phyloP scores from a whole-genome alignment of 2,797 vertebrate species.

The Tolypeutes matacus region DNA sequence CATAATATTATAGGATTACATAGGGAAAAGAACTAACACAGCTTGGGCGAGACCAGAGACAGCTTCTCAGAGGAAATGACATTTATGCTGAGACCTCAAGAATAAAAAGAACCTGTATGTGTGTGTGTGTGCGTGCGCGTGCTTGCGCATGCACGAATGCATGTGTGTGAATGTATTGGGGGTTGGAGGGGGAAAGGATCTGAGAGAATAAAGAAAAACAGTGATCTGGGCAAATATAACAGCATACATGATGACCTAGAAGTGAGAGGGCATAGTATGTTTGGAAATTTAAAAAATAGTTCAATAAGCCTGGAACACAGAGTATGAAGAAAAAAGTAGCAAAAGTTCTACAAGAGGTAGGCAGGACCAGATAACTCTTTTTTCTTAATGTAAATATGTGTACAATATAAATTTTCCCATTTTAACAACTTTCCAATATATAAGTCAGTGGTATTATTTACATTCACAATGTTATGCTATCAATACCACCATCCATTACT shows the following conservation, averaged over 20 bases:
- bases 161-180: background rate
- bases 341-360: background rate
- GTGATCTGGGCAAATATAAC: background rate
- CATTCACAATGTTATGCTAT: too few species aligned
- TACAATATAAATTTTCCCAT: too few species aligned
- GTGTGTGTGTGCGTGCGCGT: background rate
- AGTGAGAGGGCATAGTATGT: background rate
- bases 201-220: constrained; percentile 23
- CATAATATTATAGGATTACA: background rate
- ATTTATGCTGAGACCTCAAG: background rate
- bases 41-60: background rate
- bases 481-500: too few species aligned
- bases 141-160: background rate
- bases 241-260: background rate
- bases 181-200: background rate
- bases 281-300: constrained; percentile 43
- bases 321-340: background rate
- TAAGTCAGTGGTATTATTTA: too few species aligned
- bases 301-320: background rate
- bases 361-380: background rate
- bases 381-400: too few species aligned
- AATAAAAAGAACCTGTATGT: background rate
- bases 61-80: constrained; percentile 11
- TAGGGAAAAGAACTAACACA: background rate
- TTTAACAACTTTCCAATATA: too few species aligned